Base-by-base conservation (phyloP, 2,888 invertebrate species). In the Acrocyrtus sp. region DNA sequence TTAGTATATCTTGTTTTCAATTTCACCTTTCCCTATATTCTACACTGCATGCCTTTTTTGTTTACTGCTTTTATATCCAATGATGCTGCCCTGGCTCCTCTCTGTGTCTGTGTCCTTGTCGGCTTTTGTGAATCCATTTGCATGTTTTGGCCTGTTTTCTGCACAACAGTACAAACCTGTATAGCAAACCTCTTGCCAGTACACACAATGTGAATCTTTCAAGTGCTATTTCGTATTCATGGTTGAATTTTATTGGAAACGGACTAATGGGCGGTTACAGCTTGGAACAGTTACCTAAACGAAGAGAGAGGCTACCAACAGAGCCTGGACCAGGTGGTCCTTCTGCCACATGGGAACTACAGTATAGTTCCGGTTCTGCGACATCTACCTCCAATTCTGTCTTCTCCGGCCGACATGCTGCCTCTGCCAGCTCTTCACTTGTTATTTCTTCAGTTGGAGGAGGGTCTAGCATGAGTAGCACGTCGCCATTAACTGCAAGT, bases 221-320 rank as follows among this genome's bases (percentile, higher is more conserved):
- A n/a, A 74, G 69, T 63, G 74, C 61, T 39, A 69, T 65, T 45
- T 73, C 75, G 17, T 63, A 72, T 26, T 72, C 75, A 45, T 72
- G 72, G 72, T 34, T 75, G 45, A 75, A 68, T 72, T 72, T 75
- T 68, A n/a, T n/a, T n/a, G 68, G 74, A 51, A 68, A 68, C 54
- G 68, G 68, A 57, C 56, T 74, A 24, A 60, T 66, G 54, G 57
- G 43, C 61, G 74, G 74, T 45, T 75, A 76, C 68, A 76, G 76
- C 56, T 74, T 74, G 65, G 78, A 78, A 19, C 78, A 78, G 53
- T 54, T 78, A 45, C 73, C 73, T n/a, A 84, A 86, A 80, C 76
- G 85, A 54, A 84, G 89, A 77, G 87, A 84, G 51, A 85, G 89
- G 75, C 83, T 89, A 78, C 87, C 88, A 29, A 89, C 89, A 1